Conservation (phyloP, 2,797 vertebrate genomes). For the Glyptemys insculpta region DNA sequence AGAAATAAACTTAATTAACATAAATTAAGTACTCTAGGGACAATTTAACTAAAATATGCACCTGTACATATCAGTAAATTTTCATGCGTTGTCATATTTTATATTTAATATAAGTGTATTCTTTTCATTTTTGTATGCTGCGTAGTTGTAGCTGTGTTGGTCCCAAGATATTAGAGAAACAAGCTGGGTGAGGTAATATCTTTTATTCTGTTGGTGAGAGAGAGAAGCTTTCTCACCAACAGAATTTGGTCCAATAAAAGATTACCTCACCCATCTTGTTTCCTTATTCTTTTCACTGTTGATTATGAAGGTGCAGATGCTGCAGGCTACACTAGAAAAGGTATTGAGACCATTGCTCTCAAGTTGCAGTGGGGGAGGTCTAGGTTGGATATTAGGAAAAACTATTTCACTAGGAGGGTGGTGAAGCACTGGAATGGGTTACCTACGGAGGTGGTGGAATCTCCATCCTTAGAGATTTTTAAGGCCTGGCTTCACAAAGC, state of each 20-base stretch:
- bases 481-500: no score
- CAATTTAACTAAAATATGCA: not conserved
- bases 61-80: not conserved
- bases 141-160: not conserved
- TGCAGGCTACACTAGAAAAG: not conserved
- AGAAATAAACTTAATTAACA: not conserved
- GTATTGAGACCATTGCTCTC: not conserved
- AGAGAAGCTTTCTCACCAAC: not conserved
- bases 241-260: not conserved
- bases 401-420: no score
- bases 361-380: no score
- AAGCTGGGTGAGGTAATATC: not conserved
- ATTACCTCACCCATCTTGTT: not conserved
- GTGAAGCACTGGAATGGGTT: no score
- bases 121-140: not conserved
- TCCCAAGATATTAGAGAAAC: not conserved
- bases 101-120: not conserved
- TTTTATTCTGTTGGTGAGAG: not conserved
- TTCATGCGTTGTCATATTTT: not conserved
- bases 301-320: not conserved
- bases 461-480: no score
- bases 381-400: no score
- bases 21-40: not conserved
- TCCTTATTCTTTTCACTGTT: not conserved
- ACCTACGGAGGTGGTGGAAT: no score